Evolutionary conservation across 2,113 vertebrate species (phyloP), one percentile per base, ranked within the genome.

Genomic region (Vulpes ferrilata): DNA sequence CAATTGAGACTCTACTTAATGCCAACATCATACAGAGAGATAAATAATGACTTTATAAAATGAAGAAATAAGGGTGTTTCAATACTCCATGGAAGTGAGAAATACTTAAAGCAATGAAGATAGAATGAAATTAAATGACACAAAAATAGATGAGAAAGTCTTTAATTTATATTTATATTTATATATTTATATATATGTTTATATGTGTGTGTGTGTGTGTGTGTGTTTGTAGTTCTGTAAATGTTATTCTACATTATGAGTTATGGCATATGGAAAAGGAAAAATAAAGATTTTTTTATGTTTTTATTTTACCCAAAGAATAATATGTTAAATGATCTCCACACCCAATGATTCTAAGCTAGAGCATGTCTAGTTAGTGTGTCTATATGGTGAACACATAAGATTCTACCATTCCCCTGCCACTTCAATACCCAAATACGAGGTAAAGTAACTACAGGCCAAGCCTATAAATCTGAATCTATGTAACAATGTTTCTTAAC

Each of bases 261-360:
- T 48, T 67, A 73, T 64, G 22, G 16, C 20, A 90, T 96, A 88
- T 64, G n/a, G n/a, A n/a, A n/a, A 76, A 90, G n/a, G 9, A 91
- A 85, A 95, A 86, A 80, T 55, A 43, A 78, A 90, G 32, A 74
- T 67, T 82, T 79, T 59, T 85, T 30, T 82, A 67, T 73, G 2
- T 1, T 87, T 96, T 95, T 95, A 84, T 90, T 92, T 95, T 88
- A 74, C 30, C 9, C 22, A 87, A 91, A 96, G 12, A 85, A 81
- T 76, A 88, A 91, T 69, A 65, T 69, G 17, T 2, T 82, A 80
- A 97, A 57, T 88, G 32, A 81, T 89, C 19, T 94, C 71, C 23
- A 89, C 2, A 93, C 20, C 57, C 57, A 95, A 78, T 32, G 64
- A 13, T 55, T 69, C 9, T 82, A 59, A 94, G 59, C 17, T 60